Percentiles rank a stretch among this genome's conserved stretches.
phyloP scores from a whole-genome alignment of 2,888 invertebrate species.

The Dusona sp. region DNA sequence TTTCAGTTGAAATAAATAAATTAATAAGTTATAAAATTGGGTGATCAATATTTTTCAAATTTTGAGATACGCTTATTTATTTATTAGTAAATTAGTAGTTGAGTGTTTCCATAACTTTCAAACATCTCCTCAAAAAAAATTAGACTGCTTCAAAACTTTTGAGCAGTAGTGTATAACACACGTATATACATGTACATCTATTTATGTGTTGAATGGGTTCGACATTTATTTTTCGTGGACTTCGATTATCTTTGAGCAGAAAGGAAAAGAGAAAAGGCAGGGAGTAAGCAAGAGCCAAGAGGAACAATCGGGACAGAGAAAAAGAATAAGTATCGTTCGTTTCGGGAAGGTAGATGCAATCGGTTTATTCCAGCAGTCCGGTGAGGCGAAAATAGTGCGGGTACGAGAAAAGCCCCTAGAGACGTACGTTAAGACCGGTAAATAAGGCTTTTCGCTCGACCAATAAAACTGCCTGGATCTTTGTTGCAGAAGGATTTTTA shows the following conservation, averaged over 20 bases:
- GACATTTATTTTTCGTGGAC: constrained; percentile 18
- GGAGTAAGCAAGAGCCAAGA: constrained; percentile 22
- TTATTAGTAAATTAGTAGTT: background rate
- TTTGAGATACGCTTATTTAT: background rate
- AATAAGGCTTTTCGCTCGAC: constrained; percentile 66
- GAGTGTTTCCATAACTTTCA: background rate
- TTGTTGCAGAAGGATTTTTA: constrained; percentile 39
- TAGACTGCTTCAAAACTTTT: background rate
- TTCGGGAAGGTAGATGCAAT: constrained; percentile 67
- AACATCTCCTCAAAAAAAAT: background rate
- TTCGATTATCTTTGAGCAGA: constrained; percentile 44
- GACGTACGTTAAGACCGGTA: constrained; percentile 67
- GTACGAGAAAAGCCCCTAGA: constrained; percentile 33
- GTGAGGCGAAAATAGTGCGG: constrained; percentile 70
- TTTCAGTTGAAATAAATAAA: too few species aligned
- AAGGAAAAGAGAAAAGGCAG: constrained; percentile 34
- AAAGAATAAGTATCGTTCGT: constrained; percentile 48
- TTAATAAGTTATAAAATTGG: too few species aligned
- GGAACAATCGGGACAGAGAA: constrained; percentile 23
- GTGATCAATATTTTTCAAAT: too few species aligned
- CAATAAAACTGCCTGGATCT: constrained; percentile 59
- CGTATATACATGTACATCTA: background rate
- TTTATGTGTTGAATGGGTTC: constrained; percentile 2
- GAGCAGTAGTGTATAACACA: background rate
- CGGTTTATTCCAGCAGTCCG: constrained; percentile 69